These are phyloP conservation scores for Drosophila eohydei DNA, from an alignment of 2,888 invertebrate genomes.

Conservation along the genomic window DNA sequence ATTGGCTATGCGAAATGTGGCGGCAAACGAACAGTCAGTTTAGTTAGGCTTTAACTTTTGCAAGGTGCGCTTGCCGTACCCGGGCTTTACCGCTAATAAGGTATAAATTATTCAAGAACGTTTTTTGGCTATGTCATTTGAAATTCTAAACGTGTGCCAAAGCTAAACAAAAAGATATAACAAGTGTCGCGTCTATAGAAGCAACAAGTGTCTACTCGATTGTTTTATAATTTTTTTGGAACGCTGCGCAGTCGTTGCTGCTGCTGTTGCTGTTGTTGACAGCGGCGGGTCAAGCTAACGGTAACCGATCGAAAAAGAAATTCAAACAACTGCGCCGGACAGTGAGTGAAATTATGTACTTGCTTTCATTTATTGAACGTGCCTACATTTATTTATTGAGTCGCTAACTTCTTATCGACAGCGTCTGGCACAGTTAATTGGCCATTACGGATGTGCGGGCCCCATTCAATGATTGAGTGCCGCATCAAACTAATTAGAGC, in stretches of 20 bases:
- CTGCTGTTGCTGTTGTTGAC: constrained; percentile 18
- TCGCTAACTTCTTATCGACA: constrained; percentile 34
- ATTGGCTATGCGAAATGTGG: constrained; percentile 61
- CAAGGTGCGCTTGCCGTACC: constrained; percentile 63
- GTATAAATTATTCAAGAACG: constrained; percentile 52
- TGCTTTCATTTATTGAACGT: constrained; percentile 60
- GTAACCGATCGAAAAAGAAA: constrained; percentile 68
- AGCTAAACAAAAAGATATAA: constrained; percentile 33
- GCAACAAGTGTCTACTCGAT: constrained; percentile 54
- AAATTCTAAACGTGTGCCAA: constrained; percentile 59
- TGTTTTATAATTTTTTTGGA: constrained; percentile 38
- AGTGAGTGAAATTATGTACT: constrained; percentile 67
- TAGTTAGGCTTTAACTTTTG: constrained; percentile 68
- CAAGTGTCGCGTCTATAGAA: constrained; percentile 44
- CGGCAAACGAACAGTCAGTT: constrained; percentile 58
- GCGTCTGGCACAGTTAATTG: constrained; percentile 32
- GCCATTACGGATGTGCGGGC: constrained; percentile 30
- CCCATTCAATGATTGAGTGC: constrained; percentile 6
- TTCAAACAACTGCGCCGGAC: constrained; percentile 56
- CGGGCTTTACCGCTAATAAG: constrained; percentile 28
- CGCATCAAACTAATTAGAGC: constrained; percentile 19
- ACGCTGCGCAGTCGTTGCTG: constrained; percentile 22
- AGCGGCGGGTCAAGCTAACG: constrained; percentile 74
- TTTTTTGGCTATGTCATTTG: constrained; percentile 51
- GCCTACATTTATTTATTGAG: constrained; percentile 26